Evolutionary conservation across 2,888 invertebrate genomes (phyloP).

Genomic region (Sicus ferrugineus): DNA sequence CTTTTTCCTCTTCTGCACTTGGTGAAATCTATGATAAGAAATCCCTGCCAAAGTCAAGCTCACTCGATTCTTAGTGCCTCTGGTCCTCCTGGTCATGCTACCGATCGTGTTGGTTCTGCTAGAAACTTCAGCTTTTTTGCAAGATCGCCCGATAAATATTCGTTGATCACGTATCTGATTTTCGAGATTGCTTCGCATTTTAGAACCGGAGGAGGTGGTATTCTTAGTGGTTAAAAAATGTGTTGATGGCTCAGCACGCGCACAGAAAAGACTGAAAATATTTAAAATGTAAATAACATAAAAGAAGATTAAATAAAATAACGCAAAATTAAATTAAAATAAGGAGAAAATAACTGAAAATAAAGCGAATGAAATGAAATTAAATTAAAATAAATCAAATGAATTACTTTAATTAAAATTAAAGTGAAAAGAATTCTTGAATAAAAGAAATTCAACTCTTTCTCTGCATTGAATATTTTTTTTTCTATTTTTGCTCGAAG

Average conservation of each 20-base stretch:
- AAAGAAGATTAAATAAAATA: neutral
- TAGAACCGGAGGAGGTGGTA: neutral
- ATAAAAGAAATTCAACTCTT: neutral
- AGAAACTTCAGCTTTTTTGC: neutral
- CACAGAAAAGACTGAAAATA: constrained; percentile 25
- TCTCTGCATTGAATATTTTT: too few species aligned
- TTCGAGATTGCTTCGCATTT: constrained; percentile 25
- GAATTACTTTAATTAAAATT: neutral
- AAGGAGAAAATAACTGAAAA: too few species aligned
- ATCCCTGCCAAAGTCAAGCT: neutral
- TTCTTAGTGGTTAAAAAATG: constrained; percentile 36
- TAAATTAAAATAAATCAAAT: too few species aligned
- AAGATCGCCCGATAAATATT: constrained; percentile 45
- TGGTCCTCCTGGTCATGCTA: neutral
- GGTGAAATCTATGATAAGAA: constrained; percentile 19
- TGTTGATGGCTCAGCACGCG: constrained; percentile 46
- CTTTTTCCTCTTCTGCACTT: neutral
- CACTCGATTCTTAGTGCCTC: neutral
- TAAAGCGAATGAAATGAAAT: too few species aligned
- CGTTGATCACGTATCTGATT: constrained; percentile 47
- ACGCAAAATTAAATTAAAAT: neutral
- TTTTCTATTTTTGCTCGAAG: too few species aligned
- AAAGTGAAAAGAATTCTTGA: neutral
- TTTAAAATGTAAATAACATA: neutral
- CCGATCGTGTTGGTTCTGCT: neutral